phyloP scores from a whole-genome alignment of 1,140 invertebrate genomes.

The Adelges cooleyi region DNA sequence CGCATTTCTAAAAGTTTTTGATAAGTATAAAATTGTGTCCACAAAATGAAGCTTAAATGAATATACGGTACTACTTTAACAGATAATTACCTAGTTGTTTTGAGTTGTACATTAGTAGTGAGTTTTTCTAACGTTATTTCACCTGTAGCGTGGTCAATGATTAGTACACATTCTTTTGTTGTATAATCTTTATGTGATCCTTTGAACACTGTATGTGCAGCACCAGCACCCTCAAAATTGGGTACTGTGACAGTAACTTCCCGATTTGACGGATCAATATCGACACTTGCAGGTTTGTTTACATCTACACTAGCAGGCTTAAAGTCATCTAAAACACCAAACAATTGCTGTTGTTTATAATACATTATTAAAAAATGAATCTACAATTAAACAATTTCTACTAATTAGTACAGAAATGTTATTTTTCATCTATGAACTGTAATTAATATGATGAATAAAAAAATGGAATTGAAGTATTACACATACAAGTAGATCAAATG shows the following conservation, averaged over 20 bases:
- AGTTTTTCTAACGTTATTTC: slow-evolving; percentile 87
- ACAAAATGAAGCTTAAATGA: no score
- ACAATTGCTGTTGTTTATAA: no score
- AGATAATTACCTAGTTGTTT: slow-evolving; percentile 81
- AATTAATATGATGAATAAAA: no score
- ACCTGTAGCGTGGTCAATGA: slow-evolving; percentile 81
- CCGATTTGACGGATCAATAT: slow-evolving; percentile 67
- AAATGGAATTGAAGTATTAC: no score
- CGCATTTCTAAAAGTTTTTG: slow-evolving; percentile 12
- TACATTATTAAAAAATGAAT: no score
- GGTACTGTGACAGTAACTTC: slow-evolving; percentile 86
- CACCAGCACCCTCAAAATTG: slow-evolving; percentile 80
- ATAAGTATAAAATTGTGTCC: no score
- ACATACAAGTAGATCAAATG: no score
- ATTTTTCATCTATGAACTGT: no score
- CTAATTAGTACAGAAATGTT: no score
- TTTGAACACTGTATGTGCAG: slow-evolving; percentile 83
- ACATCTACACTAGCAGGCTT: slow-evolving; percentile 92
- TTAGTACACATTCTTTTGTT: slow-evolving; percentile 90
- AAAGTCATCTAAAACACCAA: slow-evolving; percentile 73
- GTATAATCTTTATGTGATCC: slow-evolving; percentile 79
- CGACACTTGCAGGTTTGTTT: slow-evolving; percentile 77
- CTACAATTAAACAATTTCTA: no score
- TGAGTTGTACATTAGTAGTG: slow-evolving; percentile 80
- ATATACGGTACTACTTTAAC: no score